Evolutionary conservation across 2,797 vertebrate species (phyloP).

Genomic region (Lepidocolaptes lacrymiger): DNA sequence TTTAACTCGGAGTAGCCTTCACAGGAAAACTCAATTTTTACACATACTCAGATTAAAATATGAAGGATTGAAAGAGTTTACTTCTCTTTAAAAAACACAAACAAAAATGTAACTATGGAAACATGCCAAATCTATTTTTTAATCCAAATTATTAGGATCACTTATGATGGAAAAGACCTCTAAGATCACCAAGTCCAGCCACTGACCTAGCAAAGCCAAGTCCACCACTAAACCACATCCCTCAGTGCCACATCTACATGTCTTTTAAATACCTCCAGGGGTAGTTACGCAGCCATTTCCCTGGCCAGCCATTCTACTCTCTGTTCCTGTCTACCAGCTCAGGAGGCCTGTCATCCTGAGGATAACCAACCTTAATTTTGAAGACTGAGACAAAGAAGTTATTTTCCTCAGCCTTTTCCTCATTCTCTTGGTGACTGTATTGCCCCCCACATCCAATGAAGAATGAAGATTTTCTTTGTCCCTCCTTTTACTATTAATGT

Average conservation of each 20-base stretch:
- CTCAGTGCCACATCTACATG: not conserved
- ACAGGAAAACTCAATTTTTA: not conserved
- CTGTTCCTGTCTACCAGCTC: not conserved
- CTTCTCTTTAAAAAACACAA: not conserved
- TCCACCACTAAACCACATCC: not conserved
- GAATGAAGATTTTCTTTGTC: not conserved
- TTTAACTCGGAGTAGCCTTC: not conserved
- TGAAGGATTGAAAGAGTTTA: not conserved
- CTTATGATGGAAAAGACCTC: not conserved
- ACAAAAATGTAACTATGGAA: not conserved
- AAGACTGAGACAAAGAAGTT: not conserved
- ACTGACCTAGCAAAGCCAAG: not conserved
- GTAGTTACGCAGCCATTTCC: not conserved
- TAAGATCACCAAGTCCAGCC: not conserved
- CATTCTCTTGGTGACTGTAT: not conserved
- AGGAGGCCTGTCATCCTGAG: not conserved
- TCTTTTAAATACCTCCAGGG: not conserved
- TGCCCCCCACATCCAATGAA: not conserved
- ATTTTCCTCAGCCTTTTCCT: not conserved
- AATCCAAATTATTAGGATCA: not conserved
- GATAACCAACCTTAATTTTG: not conserved
- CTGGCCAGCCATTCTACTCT: not conserved
- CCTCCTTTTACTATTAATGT: not conserved
- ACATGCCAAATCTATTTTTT: not conserved
- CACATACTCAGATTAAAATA: not conserved